Evolutionary conservation across 2,797 vertebrate genomes (phyloP), one percentile per base, ranked within the genome.

Genomic region (Vespertilio murinus): DNA sequence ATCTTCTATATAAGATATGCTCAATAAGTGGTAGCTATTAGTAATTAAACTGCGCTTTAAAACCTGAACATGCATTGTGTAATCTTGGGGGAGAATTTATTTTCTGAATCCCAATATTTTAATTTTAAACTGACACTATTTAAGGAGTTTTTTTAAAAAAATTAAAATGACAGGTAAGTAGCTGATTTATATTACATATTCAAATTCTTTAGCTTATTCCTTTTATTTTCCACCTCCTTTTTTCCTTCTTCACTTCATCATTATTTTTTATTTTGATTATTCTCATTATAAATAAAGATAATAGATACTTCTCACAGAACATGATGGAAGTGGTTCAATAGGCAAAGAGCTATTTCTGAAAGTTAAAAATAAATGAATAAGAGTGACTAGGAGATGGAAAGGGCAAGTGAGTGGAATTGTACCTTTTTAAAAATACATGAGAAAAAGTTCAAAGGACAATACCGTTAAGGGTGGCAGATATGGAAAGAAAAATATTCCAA

Each of bases 311-410:
- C 2, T 8, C 35, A 42, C 5, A 84, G 33, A 91, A 78, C 10
- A 82, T 90, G 11, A 30, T 91, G 30, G n/a, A 78, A 81, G 4
- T 91, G 49, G 28, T 94, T 96, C 35, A 54, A 6, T 70, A 25
- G 12, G 28, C 20, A 70, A 86, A 83, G 49, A 87, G 40, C 14
- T 93, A 74, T 95, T 73, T 96, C 61, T 96, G 30, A 3, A 73
- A 91, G 73, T 81, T 93, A 77, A 80, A 95, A 91, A 85, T 78
- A 65, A 92, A 86, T 25, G 22, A 80, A 5, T 64, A 77, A 67
- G 75, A 52, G 6, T 84, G 54, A 88, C 82, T 64, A 86, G 10
- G 5, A 93, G 23, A 69, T 93, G 64, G 49, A 93, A 92, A 89
- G 33, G 59, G 47, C 70, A 93, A 38, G 33, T 9, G 22, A 77